These are phyloP conservation scores for Triplophysa siluroides DNA, from an alignment of 2,113 vertebrate genomes.

Conservation along the genomic window DNA sequence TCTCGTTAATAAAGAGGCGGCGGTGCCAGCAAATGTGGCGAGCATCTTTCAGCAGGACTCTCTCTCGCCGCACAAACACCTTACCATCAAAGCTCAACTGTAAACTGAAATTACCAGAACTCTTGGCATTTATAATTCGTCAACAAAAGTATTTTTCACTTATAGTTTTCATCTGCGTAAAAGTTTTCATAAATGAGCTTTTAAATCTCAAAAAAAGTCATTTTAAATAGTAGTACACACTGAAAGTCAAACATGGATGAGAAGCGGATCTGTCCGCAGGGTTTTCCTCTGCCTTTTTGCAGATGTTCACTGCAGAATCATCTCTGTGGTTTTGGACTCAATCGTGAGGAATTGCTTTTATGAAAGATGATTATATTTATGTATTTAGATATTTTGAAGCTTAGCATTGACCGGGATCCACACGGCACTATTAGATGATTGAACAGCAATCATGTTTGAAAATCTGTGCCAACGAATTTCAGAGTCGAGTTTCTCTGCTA, in stretches of 20 bases:
- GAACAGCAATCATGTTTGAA: no score
- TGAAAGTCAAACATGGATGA: neutral
- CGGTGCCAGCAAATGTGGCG: slow-evolving; percentile 65
- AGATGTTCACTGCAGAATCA: neutral
- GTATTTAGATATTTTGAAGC: neutral
- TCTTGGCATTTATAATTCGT: no score
- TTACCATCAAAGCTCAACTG: no score
- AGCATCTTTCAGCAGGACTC: slow-evolving; percentile 58
- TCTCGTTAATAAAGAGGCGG: slow-evolving; percentile 61
- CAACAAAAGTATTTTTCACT: no score
- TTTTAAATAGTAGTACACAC: no score
- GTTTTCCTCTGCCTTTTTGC: neutral
- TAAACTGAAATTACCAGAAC: no score
- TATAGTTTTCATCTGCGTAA: neutral
- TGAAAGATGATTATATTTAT: neutral
- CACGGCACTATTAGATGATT: neutral
- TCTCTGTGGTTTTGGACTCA: slow-evolving; percentile 8
- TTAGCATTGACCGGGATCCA: neutral
- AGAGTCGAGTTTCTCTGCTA: neutral
- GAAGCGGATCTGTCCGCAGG: slow-evolving; percentile 3
- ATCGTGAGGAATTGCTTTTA: neutral
- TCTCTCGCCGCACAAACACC: neutral
- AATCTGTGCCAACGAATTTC: neutral
- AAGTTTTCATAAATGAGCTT: neutral
- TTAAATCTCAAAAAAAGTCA: neutral